Evolutionary conservation across 2,888 invertebrate genomes (phyloP).

Genomic region (Cremastinae sp.): DNA sequence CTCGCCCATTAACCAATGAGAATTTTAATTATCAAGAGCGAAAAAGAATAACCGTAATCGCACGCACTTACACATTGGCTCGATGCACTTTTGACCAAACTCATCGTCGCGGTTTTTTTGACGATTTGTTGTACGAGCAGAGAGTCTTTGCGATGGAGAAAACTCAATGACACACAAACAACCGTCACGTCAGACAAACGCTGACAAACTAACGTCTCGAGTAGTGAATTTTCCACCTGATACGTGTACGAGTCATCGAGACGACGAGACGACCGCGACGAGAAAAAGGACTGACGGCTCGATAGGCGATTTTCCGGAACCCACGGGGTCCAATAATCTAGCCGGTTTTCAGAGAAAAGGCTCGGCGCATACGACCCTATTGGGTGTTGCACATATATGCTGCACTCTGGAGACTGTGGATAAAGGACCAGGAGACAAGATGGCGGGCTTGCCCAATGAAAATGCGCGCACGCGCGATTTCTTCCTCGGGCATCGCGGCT

Average conservation of each 20-base stretch:
- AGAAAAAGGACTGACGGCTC: constrained; percentile 42
- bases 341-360: constrained; percentile 52
- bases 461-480: constrained; percentile 11
- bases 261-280: constrained; percentile 12
- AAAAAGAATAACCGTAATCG: not conserved
- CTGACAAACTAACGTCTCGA: constrained; percentile 49
- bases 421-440: constrained; percentile 20
- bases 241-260: constrained; percentile 52
- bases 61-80: not conserved
- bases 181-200: constrained; percentile 52
- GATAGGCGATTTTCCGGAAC: constrained; percentile 59
- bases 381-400: constrained; percentile 53
- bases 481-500: not conserved
- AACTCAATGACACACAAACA: constrained; percentile 1
- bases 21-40: no score
- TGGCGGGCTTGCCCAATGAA: constrained; percentile 13
- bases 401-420: constrained; percentile 32
- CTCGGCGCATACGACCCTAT: constrained; percentile 55
- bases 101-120: no score
- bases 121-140: no score
- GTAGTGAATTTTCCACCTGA: constrained; percentile 45
- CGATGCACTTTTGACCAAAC: not conserved
- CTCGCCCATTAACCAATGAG: no score
- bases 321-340: constrained; percentile 51
- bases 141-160: constrained; percentile 1